These are phyloP conservation scores for Chelonia mydas DNA, from an alignment of 2,797 vertebrate genomes.

Conservation along the genomic window DNA sequence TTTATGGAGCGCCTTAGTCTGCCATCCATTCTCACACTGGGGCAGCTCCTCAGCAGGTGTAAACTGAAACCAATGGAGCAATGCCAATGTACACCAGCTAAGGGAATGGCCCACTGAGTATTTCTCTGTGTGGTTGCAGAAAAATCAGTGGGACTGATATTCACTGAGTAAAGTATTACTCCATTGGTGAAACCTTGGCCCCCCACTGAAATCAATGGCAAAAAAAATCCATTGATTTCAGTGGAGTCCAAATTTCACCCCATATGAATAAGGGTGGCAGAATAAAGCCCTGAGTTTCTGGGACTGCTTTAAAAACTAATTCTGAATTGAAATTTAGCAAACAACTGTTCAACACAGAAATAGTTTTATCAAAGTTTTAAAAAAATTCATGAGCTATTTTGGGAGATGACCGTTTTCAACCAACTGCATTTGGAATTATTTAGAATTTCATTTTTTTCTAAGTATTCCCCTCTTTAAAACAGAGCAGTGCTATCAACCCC, in stretches of 20 bases:
- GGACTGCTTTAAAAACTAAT: not conserved
- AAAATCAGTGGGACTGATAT: not conserved
- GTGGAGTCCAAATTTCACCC: not conserved
- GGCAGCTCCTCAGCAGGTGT: not conserved
- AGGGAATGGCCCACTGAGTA: not conserved
- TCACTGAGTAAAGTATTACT: not conserved
- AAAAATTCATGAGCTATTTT: not conserved
- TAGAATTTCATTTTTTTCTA: not conserved
- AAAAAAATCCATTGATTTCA: not conserved
- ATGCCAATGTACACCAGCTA: not conserved
- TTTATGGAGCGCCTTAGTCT: not conserved
- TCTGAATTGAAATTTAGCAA: not conserved
- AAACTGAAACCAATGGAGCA: not conserved
- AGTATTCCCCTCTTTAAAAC: not conserved
- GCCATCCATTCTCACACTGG: not conserved
- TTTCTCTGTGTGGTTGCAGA: not conserved
- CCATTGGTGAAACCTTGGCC: not conserved
- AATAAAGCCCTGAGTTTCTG: not conserved
- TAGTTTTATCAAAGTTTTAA: not conserved
- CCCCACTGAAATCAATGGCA: not conserved
- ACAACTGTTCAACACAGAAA: not conserved
- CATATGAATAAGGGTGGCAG: not conserved
- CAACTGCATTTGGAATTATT: not conserved
- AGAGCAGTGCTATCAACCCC: not conserved
- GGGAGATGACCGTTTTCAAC: not conserved